Conservation (phyloP, 2,113 vertebrate genomes). For the Dendrocopos noguchii region DNA sequence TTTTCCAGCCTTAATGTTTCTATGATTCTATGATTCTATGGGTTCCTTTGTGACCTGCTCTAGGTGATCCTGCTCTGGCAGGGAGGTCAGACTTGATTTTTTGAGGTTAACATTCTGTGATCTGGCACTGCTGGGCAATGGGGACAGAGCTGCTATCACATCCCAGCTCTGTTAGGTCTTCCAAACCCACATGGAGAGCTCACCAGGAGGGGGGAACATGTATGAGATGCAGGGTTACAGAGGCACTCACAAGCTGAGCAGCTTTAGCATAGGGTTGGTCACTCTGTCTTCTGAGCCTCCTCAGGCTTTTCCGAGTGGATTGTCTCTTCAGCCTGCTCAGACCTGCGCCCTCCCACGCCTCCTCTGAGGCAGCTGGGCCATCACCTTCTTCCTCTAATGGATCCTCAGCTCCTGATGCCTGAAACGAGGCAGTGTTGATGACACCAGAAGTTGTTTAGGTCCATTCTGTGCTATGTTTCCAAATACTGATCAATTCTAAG, state of each 20-base stretch:
- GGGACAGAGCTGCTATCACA: neutral
- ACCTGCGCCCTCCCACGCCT: neutral
- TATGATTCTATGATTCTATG: too few relatives aligned
- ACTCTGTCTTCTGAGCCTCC: constrained; percentile 22
- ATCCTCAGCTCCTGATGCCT: constrained; percentile 55
- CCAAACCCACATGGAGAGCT: neutral
- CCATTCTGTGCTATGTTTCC: neutral
- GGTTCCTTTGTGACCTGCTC: too few relatives aligned
- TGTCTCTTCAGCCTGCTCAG: constrained; percentile 60
- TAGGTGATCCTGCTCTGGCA: too few relatives aligned
- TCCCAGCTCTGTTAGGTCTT: neutral
- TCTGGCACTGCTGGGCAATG: neutral
- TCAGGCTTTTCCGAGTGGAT: constrained; percentile 70
- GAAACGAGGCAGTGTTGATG: neutral
- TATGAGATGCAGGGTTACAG: too few relatives aligned
- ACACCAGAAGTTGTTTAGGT: neutral
- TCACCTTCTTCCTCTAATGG: neutral
- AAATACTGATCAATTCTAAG: neutral
- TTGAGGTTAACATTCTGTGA: too few relatives aligned
- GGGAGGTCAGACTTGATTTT: too few relatives aligned
- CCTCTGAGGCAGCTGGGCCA: neutral
- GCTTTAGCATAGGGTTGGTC: constrained; percentile 48
- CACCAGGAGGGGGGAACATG: neutral
- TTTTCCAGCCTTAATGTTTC: too few relatives aligned
- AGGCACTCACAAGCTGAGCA: constrained; percentile 54